phyloP scores from a whole-genome alignment of 2,888 invertebrate species.

The Morinoia aosen region DNA sequence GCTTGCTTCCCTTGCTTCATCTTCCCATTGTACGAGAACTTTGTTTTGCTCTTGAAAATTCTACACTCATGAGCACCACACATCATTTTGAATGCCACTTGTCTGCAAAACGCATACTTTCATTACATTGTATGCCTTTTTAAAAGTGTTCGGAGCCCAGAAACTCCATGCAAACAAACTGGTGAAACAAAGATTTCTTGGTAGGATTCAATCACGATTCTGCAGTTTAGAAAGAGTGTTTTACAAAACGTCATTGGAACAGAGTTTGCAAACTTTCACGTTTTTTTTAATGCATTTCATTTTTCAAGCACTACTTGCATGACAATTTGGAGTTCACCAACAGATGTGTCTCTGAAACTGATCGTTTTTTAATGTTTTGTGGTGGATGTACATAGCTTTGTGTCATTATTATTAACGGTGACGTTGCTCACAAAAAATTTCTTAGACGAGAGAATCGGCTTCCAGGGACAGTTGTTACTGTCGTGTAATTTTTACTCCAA shows the following conservation, averaged over 20 bases:
- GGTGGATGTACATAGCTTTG: neutral
- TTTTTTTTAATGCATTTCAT: neutral
- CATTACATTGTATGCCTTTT: neutral
- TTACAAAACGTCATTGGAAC: neutral
- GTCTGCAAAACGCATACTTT: neutral
- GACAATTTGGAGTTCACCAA: neutral
- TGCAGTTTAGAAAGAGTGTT: neutral
- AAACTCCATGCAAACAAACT: neutral
- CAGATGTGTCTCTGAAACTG: neutral
- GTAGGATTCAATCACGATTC: neutral
- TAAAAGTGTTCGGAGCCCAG: neutral
- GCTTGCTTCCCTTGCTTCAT: neutral
- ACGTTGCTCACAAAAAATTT: neutral
- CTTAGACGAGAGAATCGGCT: neutral
- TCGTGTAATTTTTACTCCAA: neutral
- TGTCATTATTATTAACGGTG: neutral
- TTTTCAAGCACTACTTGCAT: neutral
- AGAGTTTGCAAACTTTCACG: neutral
- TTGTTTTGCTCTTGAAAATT: neutral
- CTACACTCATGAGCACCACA: neutral
- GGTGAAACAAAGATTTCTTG: neutral
- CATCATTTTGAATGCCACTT: neutral
- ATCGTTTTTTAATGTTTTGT: neutral
- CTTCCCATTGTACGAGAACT: neutral
- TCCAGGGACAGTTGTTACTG: neutral